Percentiles rank a stretch among this genome's conserved stretches.
phyloP scores from a whole-genome alignment of 1,140 invertebrate species.

The Rhopalosiphum maidis region DNA sequence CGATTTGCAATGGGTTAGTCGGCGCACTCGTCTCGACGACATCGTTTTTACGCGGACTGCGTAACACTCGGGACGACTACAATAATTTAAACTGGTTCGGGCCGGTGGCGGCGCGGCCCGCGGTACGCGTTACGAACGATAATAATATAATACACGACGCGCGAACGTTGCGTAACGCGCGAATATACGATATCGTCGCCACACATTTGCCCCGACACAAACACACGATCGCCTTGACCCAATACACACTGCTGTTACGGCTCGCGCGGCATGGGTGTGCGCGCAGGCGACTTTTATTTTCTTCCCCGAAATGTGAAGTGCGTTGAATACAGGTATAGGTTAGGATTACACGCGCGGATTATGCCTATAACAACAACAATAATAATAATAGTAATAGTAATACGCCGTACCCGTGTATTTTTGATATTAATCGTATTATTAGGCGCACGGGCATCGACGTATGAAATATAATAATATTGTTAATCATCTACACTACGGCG shows the following conservation, averaged over 20 bases:
- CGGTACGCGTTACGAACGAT: neutral
- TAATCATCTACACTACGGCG: too few relatives aligned
- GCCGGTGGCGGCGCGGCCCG: too few relatives aligned
- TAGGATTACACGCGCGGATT: neutral
- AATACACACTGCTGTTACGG: too few relatives aligned
- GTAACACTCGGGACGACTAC: neutral
- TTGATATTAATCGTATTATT: too few relatives aligned
- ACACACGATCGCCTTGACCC: conserved; percentile 15
- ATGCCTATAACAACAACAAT: neutral
- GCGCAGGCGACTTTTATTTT: neutral
- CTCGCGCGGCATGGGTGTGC: neutral
- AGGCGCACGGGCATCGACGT: too few relatives aligned
- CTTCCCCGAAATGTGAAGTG: conserved; percentile 6
- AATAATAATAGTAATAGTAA: too few relatives aligned
- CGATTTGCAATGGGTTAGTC: too few relatives aligned
- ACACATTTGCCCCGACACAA: neutral
- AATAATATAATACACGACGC: neutral
- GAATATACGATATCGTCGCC: neutral
- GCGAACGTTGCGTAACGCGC: neutral
- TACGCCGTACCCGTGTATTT: too few relatives aligned
- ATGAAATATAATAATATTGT: too few relatives aligned
- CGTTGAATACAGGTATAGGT: neutral
- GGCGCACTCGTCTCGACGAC: neutral
- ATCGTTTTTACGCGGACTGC: neutral
- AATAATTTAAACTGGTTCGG: neutral